Evolutionary conservation across 2,797 vertebrate genomes (phyloP).

Genomic region (Phataginus tricuspis): DNA sequence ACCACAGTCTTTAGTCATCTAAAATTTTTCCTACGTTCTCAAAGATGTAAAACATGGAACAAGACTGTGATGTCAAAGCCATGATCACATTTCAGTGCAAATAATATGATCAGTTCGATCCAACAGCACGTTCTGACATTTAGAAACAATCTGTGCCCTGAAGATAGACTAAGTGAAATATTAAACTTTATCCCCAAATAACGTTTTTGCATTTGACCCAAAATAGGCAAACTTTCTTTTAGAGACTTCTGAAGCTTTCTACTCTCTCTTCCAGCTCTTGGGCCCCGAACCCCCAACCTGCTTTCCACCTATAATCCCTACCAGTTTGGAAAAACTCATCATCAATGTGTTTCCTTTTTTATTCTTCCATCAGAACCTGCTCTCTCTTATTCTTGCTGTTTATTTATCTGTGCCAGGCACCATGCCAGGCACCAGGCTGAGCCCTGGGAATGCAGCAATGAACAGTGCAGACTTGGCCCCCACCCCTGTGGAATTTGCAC

Average conservation of each 20-base stretch:
- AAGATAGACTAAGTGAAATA: not conserved
- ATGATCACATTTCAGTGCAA: not conserved
- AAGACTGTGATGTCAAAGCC: not conserved
- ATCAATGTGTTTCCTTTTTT: not conserved
- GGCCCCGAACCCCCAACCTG: not conserved
- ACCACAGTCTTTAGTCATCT: not conserved
- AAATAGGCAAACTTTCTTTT: not conserved
- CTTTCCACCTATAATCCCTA: not conserved
- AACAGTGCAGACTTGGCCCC: not conserved
- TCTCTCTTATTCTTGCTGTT: not conserved
- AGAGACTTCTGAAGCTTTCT: not conserved
- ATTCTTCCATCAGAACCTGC: not conserved
- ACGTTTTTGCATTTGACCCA: not conserved
- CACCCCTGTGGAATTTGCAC: not conserved
- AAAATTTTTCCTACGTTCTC: constrained; percentile 14
- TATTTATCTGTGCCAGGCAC: not conserved
- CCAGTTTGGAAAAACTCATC: not conserved
- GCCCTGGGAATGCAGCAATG: not conserved
- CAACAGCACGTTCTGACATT: not conserved
- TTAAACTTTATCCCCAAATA: not conserved
- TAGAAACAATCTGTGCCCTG: not conserved
- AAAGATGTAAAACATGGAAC: not conserved
- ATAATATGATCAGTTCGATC: not conserved
- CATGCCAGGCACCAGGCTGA: not conserved
- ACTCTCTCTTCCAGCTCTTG: not conserved